Conservation (phyloP, 2,797 vertebrate genomes). For the Enteromius paludinosus region DNA sequence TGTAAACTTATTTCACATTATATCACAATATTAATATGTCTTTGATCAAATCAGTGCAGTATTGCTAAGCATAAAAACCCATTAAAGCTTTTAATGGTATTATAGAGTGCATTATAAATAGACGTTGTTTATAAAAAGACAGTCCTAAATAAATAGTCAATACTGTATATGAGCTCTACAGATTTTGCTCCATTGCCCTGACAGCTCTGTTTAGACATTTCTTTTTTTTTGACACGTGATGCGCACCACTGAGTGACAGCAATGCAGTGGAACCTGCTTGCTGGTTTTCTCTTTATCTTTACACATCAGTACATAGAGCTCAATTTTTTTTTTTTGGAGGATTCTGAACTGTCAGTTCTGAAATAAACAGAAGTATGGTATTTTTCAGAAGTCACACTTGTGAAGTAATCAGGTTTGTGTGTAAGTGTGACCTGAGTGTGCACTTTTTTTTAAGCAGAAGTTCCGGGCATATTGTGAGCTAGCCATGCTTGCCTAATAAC, state of each 20-base stretch:
- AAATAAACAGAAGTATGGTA: neutral
- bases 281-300: slow-evolving; percentile 2
- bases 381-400: slow-evolving; percentile 2
- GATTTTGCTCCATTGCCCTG: neutral
- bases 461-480: neutral
- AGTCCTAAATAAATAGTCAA: neutral
- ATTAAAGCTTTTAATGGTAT: neutral
- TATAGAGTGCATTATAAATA: neutral
- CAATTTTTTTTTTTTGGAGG: neutral
- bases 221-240: slow-evolving; percentile 1
- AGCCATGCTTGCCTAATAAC: neutral
- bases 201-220: neutral
- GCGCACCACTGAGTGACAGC: neutral
- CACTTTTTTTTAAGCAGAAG: slow-evolving; percentile 1
- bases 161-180: neutral
- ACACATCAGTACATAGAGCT: neutral
- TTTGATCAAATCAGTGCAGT: neutral
- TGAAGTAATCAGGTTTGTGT: neutral
- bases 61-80: neutral
- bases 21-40: neutral
- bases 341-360: neutral
- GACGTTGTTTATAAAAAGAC: neutral
- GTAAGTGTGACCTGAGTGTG: neutral
- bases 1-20: too few relatives aligned
- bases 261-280: neutral